Conservation (phyloP, 2,888 invertebrate genomes). For the Flexamia atlantica region DNA sequence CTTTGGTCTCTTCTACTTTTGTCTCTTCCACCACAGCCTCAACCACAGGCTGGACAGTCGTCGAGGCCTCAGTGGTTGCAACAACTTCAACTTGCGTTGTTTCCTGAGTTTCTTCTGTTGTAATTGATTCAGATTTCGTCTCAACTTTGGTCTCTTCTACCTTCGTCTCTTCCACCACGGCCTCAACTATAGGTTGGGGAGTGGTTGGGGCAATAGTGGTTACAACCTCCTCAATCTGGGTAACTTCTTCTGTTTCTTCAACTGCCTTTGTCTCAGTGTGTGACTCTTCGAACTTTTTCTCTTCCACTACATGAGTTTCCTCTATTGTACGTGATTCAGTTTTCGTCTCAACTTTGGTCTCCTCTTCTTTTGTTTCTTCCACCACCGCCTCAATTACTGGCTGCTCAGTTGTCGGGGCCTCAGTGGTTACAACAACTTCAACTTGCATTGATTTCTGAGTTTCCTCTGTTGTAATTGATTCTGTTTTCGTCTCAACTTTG, state of each 20-base stretch:
- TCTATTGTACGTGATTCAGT: background rate
- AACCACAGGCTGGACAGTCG: background rate
- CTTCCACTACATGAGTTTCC: background rate
- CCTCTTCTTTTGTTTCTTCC: too few relatives aligned
- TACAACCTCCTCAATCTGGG: background rate
- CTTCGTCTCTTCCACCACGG: background rate
- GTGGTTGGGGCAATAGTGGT: slow-evolving; percentile 11
- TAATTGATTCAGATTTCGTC: background rate
- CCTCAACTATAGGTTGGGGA: background rate
- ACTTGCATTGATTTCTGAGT: background rate
- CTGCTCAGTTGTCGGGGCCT: background rate
- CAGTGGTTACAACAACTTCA: background rate
- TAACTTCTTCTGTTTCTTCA: slow-evolving; percentile 4
- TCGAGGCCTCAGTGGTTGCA: background rate
- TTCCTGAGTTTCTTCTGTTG: background rate
- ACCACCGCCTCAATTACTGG: background rate
- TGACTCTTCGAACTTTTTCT: too few relatives aligned
- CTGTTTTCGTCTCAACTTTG: slow-evolving; percentile 41
- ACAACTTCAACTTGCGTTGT: background rate
- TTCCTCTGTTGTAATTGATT: background rate
- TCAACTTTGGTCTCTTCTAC: background rate
- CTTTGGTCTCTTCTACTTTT: slow-evolving; percentile 3
- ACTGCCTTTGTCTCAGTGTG: background rate
- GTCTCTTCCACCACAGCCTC: background rate
- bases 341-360: slow-evolving; percentile 6